These are phyloP conservation scores for Balanococcus diminutus DNA, from an alignment of 2,888 invertebrate species.

Conservation along the genomic window DNA sequence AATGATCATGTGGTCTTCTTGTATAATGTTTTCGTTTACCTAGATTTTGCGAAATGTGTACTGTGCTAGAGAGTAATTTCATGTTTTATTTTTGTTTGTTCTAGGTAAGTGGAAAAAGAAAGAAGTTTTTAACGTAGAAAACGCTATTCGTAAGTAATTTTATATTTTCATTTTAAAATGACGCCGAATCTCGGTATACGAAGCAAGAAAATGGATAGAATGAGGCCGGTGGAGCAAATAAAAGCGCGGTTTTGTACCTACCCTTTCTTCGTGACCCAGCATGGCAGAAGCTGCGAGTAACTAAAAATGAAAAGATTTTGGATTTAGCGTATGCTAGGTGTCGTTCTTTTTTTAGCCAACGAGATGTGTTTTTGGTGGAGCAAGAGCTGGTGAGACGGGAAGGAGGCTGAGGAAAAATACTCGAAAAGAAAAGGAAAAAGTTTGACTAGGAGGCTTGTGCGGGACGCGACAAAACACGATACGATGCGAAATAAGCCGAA, in stretches of 20 bases:
- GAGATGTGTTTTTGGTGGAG: background rate
- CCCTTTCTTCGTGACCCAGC: background rate
- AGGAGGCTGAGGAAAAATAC: background rate
- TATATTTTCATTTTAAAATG: background rate
- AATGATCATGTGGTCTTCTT: background rate
- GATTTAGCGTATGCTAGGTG: constrained; percentile 19
- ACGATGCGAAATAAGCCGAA: background rate
- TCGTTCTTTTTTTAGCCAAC: background rate
- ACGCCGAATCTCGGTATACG: background rate
- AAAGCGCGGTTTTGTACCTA: background rate
- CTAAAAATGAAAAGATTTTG: constrained; percentile 27
- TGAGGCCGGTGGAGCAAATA: background rate
- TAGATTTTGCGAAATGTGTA: background rate
- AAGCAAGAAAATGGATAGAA: background rate
- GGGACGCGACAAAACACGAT: background rate
- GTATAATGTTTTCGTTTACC: background rate
- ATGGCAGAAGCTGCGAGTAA: background rate
- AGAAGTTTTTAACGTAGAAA: background rate
- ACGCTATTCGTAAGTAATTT: constrained; percentile 19
- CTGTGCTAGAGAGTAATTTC: background rate
- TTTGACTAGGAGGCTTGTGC: background rate
- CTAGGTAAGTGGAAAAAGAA: background rate
- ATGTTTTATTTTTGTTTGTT: constrained; percentile 1
- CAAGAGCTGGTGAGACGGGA: background rate
- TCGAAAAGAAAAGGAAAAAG: background rate